Percentiles rank a stretch among this genome's conserved stretches.
phyloP scores from a whole-genome alignment of 2,888 invertebrate genomes.

The Euclidia mi region DNA sequence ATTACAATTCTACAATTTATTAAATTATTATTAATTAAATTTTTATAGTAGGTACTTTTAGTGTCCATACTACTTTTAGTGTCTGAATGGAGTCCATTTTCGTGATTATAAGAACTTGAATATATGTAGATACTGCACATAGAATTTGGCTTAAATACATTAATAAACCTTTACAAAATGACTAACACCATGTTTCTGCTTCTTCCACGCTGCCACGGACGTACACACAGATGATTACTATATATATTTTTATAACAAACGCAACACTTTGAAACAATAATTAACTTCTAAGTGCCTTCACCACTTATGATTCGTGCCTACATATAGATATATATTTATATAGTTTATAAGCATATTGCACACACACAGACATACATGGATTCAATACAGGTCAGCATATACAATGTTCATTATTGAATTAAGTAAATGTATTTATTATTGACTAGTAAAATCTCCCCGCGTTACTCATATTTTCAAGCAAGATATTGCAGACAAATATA shows the following conservation, averaged over 20 bases:
- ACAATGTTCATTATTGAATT: neutral
- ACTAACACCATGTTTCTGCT: constrained; percentile 56
- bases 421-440: neutral
- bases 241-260: constrained; percentile 41
- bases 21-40: too few relatives aligned
- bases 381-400: constrained; percentile 11
- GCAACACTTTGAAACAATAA: constrained; percentile 31
- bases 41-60: too few relatives aligned
- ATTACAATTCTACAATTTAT: too few relatives aligned
- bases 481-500: too few relatives aligned
- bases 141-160: too few relatives aligned
- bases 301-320: constrained; percentile 74
- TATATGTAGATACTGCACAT: too few relatives aligned
- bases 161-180: constrained; percentile 22
- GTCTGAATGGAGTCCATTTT: too few relatives aligned
- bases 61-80: too few relatives aligned
- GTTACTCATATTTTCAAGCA: too few relatives aligned
- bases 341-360: constrained; percentile 45
- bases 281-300: constrained; percentile 48
- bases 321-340: constrained; percentile 46
- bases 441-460: too few relatives aligned
- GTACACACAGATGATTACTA: constrained; percentile 65
- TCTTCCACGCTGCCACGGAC: constrained; percentile 79
- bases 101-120: too few relatives aligned
- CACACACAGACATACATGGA: constrained; percentile 44